These are phyloP conservation scores for Sebastes itinus DNA, from an alignment of 2,797 vertebrate genomes.

Conservation along the genomic window DNA sequence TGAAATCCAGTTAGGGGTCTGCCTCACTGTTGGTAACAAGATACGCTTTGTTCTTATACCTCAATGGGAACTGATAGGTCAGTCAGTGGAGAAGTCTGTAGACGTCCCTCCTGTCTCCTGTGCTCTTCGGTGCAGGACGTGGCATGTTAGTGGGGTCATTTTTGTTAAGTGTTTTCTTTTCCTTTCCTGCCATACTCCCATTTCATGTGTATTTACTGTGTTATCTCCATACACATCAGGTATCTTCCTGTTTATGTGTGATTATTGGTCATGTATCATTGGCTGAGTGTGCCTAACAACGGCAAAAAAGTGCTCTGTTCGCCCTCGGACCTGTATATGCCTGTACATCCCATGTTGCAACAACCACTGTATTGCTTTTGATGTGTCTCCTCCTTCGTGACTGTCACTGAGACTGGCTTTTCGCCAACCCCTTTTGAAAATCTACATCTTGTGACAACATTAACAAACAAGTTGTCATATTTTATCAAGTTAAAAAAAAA, in stretches of 20 bases:
- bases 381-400: constrained; percentile 78
- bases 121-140: constrained; percentile 67
- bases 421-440: constrained; percentile 45
- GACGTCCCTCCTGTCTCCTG: constrained; percentile 61
- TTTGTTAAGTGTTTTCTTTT: constrained; percentile 60
- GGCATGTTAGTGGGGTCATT: constrained; percentile 78
- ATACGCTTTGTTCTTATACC: constrained; percentile 53
- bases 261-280: constrained; percentile 79
- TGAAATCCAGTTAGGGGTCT: constrained; percentile 84
- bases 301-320: constrained; percentile 59
- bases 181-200: constrained; percentile 73
- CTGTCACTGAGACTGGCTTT: constrained; percentile 66
- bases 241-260: constrained; percentile 78
- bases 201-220: constrained; percentile 78
- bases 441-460: constrained; percentile 45
- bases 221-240: constrained; percentile 77
- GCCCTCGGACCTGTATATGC: constrained; percentile 72
- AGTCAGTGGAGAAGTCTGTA: constrained; percentile 46
- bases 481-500: constrained; percentile 22
- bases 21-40: constrained; percentile 46
- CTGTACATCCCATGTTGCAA: constrained; percentile 80
- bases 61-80: constrained; percentile 46
- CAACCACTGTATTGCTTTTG: constrained; percentile 80
- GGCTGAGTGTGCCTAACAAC: constrained; percentile 76
- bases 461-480: constrained; percentile 31